Conservation (phyloP, 1,140 invertebrate species). For the fruit fly (Drosophila melanogaster) region Release_6_plus_ISO1_MT NT_033779.5:211001-211500, state of each 20-base stretch:
- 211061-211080: slow-evolving; percentile 22
- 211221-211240: slow-evolving; percentile 60
- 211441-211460: slow-evolving; percentile 55
- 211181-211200: slow-evolving; percentile 32
- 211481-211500: slow-evolving; percentile 76
- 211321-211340: slow-evolving; percentile 69
- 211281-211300: slow-evolving; percentile 43
- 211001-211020: slow-evolving; percentile 25
- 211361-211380: slow-evolving; percentile 32
- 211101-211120: slow-evolving; percentile 72
- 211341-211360: slow-evolving; percentile 40
- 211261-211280: background rate
- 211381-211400: slow-evolving; percentile 13
- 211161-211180: slow-evolving; percentile 7
- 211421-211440: slow-evolving; percentile 44
- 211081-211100: slow-evolving; percentile 57
- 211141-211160: slow-evolving; percentile 26
- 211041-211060: slow-evolving; percentile 7
- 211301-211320: slow-evolving; percentile 79
- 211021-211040: slow-evolving; percentile 9
- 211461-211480: slow-evolving; percentile 60
- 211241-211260: slow-evolving; percentile 60
- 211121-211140: slow-evolving; percentile 64
- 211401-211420: slow-evolving; percentile 34
- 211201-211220: slow-evolving; percentile 51